Base-by-base conservation (phyloP, 1,140 invertebrate species). In the Panonychus citri region DNA sequence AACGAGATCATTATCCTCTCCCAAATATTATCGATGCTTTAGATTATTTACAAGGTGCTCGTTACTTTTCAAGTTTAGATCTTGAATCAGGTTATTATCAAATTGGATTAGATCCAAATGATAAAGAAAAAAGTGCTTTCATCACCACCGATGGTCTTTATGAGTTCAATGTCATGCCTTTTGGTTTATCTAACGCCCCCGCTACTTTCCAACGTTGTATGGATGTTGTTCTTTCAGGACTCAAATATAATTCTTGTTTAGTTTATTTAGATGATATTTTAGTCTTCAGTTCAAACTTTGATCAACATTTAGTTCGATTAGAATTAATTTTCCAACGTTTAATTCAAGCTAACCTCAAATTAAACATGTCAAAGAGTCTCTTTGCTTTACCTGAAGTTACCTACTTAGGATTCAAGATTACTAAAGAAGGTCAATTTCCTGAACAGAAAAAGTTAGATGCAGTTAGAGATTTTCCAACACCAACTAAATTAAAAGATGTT, bases 261-360 rank as follows among this genome's bases (percentile, higher is more conserved):
- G 53, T 53, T 8, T 67, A 64, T 42, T 17, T 67, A 3, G 65
- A 66, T 42, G 63, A 67, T 28, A 57, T 66, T 13, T 40, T 66
- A 17, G 40, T 66, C n/a, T 57, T 53, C 55, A 53, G 57, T 15
- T 58, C 28, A 53, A 60, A 59, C 12, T 63, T 61, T 34, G 57
- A 61, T 15, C 57, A 65, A 24, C 61, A 61, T 34, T 24, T 59
- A 3, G 30, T 60, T 17, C 57, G 58, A 19, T 48, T 68, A 17
- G 28, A 46, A 19, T 24, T 52, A 34, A 58, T 69, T 24, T 62
- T 69, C 3, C 19, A 62, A 25, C 27, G 55, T 15, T 43, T 65
- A 4, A 40, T 17, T 46, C 28, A 55, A 0, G 48, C 37, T 1
- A 59, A 63, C 19, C 40, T 67, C 12, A 62, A 57, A 46, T 40